Conservation (phyloP, 2,888 invertebrate species). For the Microctonus aethiopoides region DNA sequence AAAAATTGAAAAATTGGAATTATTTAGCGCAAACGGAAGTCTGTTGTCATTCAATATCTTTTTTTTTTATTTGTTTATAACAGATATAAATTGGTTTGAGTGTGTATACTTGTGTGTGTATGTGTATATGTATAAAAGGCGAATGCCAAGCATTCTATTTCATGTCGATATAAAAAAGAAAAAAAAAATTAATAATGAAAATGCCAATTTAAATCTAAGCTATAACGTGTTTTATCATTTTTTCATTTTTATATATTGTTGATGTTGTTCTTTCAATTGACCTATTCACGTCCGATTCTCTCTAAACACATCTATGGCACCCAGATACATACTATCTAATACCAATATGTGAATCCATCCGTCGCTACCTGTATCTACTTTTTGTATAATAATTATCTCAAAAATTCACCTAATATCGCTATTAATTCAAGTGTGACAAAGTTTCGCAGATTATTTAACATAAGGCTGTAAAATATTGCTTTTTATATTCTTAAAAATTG, state of each 20-base stretch:
- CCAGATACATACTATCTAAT: slow-evolving; percentile 72
- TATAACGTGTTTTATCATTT: slow-evolving; percentile 7
- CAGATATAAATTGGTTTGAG: too few species aligned
- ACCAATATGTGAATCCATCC: slow-evolving; percentile 64
- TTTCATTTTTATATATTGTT: slow-evolving; percentile 22
- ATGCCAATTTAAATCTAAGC: not conserved
- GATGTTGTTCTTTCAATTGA: slow-evolving; percentile 44
- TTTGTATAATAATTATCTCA: slow-evolving; percentile 59
- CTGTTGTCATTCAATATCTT: slow-evolving; percentile 44
- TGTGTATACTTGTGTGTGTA: not conserved
- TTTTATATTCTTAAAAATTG: slow-evolving; percentile 61
- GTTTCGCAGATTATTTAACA: slow-evolving; percentile 61
- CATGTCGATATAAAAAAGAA: not conserved
- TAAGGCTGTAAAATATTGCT: slow-evolving; percentile 65
- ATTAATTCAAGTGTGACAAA: slow-evolving; percentile 58
- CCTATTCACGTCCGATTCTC: slow-evolving; percentile 54
- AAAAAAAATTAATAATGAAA: not conserved
- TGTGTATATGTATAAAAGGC: not conserved
- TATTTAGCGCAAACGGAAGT: slow-evolving; percentile 57
- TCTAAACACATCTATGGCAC: slow-evolving; percentile 71
- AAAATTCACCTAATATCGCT: slow-evolving; percentile 54
- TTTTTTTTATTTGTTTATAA: too few species aligned
- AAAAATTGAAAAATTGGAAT: slow-evolving; percentile 54
- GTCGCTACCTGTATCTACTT: slow-evolving; percentile 60
- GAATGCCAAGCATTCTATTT: not conserved